These are phyloP conservation scores for Sebastiscus albofasciatus DNA, from an alignment of 2,797 vertebrate genomes.

Conservation along the genomic window DNA sequence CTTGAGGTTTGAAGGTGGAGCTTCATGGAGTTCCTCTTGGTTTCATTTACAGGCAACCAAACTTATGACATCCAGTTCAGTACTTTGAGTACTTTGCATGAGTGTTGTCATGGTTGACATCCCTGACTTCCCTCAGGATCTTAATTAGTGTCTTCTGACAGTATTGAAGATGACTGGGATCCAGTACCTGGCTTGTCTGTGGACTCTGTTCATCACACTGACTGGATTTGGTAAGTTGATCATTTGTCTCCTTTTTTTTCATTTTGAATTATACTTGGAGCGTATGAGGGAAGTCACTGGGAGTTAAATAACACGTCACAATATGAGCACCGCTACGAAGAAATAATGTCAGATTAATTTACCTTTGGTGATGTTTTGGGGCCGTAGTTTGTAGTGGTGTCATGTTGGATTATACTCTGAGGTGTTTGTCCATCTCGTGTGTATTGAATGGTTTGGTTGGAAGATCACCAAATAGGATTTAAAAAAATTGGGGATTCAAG, in stretches of 20 bases:
- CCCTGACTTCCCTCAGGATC: background rate
- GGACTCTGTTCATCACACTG: conserved; percentile 38
- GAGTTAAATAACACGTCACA: background rate
- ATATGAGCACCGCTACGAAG: background rate
- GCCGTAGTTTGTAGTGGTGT: background rate
- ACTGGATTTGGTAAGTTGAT: conserved; percentile 57
- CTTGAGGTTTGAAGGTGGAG: conserved; percentile 70
- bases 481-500: background rate
- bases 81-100: background rate
- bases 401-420: background rate
- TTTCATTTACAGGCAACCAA: conserved; percentile 48
- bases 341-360: too few relatives aligned
- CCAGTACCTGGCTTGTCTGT: conserved; percentile 35
- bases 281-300: background rate
- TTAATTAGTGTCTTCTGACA: background rate
- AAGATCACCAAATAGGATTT: background rate
- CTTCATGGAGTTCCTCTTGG: conserved; percentile 65
- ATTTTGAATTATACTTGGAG: background rate
- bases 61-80: background rate
- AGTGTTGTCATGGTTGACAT: conserved; percentile 40
- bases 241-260: background rate
- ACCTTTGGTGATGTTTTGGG: background rate
- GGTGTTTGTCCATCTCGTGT: background rate
- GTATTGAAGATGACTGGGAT: conserved; percentile 30
- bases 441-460: background rate